Evolutionary conservation across 2,113 vertebrate genomes (phyloP).

Genomic region (Oncorhynchus nerka): DNA sequence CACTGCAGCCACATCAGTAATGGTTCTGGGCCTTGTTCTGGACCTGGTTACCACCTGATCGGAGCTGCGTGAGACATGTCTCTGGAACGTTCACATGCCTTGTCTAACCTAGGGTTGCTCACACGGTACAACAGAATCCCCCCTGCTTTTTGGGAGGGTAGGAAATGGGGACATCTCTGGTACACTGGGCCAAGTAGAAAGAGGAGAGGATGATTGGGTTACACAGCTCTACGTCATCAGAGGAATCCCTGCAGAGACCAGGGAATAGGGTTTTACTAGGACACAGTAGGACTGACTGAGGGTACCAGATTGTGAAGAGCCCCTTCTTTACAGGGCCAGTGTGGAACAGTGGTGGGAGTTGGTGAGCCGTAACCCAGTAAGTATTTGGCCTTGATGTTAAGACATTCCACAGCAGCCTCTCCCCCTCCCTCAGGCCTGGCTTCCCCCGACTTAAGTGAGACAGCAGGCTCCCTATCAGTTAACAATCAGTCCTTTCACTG

Average conservation of each 20-base stretch:
- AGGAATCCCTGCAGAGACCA: slow-evolving; percentile 17
- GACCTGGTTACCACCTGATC: slow-evolving; percentile 44
- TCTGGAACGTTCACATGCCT: not conserved
- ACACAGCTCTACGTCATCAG: slow-evolving; percentile 34
- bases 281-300: not conserved
- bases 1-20: slow-evolving; percentile 11
- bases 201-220: slow-evolving; percentile 30
- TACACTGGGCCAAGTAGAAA: not conserved
- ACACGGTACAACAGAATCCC: slow-evolving; percentile 31
- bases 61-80: slow-evolving; percentile 4
- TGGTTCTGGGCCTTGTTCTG: not conserved
- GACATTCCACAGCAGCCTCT: slow-evolving; percentile 63
- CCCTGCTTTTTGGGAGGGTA: slow-evolving; percentile 13
- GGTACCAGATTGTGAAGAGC: not conserved
- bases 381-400: slow-evolving; percentile 59
- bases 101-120: not conserved
- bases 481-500: slow-evolving; percentile 64
- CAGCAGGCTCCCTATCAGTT: slow-evolving; percentile 41
- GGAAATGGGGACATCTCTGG: slow-evolving; percentile 24
- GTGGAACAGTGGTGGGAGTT: slow-evolving; percentile 23
- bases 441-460: slow-evolving; percentile 35
- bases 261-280: slow-evolving; percentile 18
- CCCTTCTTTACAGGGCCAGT: slow-evolving; percentile 8
- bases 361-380: slow-evolving; percentile 48
- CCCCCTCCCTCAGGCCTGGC: slow-evolving; percentile 34